phyloP scores from a whole-genome alignment of 2,797 vertebrate species.

The Anabacerthia variegaticeps region DNA sequence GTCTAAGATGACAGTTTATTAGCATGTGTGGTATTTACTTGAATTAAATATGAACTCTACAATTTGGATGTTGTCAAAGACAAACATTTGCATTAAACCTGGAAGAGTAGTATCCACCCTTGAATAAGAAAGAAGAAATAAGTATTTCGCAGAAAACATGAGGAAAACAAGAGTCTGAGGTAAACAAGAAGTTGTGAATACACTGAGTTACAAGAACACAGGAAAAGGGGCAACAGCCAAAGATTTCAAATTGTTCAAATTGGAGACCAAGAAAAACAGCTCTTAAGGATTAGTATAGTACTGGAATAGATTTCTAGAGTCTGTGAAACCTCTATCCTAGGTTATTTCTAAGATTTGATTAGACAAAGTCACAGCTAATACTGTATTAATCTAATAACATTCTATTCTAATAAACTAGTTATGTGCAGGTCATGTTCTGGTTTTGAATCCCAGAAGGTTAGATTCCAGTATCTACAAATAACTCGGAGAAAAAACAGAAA shows the following conservation, averaged over 20 bases:
- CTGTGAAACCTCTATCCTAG: background rate
- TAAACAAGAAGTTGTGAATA: background rate
- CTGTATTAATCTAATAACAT: background rate
- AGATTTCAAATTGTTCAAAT: background rate
- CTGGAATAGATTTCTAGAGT: background rate
- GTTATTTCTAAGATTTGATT: background rate
- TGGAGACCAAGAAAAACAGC: background rate
- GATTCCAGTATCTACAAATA: background rate
- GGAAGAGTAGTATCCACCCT: background rate
- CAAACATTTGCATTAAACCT: background rate
- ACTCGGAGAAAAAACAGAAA: background rate
- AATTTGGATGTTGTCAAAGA: background rate
- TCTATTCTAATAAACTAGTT: background rate
- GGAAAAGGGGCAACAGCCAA: background rate
- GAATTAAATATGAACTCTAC: background rate
- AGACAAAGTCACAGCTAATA: background rate
- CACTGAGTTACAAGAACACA: fast-evolving
- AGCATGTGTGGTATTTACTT: background rate
- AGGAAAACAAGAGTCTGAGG: background rate
- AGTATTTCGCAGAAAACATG: background rate
- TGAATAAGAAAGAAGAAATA: background rate
- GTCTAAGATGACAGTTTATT: background rate
- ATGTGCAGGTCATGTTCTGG: background rate
- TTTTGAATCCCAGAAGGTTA: background rate
- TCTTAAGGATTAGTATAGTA: background rate